These are phyloP conservation scores for Hoplostethus atlanticus DNA, from an alignment of 2,797 vertebrate species.

Conservation along the genomic window DNA sequence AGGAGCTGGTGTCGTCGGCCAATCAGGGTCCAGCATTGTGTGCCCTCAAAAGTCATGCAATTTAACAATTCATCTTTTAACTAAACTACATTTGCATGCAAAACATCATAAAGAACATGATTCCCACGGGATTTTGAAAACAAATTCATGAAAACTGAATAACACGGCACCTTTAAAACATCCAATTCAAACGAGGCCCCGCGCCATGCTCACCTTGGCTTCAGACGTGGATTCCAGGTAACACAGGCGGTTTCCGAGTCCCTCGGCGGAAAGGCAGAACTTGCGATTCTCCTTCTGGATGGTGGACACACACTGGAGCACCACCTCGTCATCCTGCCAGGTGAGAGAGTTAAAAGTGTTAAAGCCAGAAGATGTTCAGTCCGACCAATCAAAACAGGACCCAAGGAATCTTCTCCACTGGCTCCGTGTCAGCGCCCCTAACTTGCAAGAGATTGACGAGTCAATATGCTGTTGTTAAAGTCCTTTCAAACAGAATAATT, in stretches of 20 bases:
- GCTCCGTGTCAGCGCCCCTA: neutral
- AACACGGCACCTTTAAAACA: neutral
- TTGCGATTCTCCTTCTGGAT: conserved; percentile 97
- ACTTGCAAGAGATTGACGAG: neutral
- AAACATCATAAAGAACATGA: no score
- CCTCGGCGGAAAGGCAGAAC: conserved; percentile 97
- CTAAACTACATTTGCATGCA: no score
- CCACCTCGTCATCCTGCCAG: conserved; percentile 97
- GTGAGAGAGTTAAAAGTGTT: conserved; percentile 37
- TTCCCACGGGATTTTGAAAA: no score
- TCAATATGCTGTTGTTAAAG: no score
- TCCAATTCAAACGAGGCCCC: neutral
- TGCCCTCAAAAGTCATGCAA: no score
- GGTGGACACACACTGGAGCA: conserved; percentile 94
- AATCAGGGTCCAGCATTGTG: no score
- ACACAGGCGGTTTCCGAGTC: conserved; percentile 96
- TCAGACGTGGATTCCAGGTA: conserved; percentile 98
- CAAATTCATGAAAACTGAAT: no score
- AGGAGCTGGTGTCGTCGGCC: no score
- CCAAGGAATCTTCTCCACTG: conserved; percentile 7
- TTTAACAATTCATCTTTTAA: no score
- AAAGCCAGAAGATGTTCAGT: conserved; percentile 26
- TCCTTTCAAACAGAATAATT: no score
- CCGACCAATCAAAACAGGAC: neutral
- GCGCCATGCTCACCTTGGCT: conserved; percentile 89